Base-by-base conservation (phyloP, 2,797 vertebrate genomes). In the Pipistrellus pipistrellus region DNA sequence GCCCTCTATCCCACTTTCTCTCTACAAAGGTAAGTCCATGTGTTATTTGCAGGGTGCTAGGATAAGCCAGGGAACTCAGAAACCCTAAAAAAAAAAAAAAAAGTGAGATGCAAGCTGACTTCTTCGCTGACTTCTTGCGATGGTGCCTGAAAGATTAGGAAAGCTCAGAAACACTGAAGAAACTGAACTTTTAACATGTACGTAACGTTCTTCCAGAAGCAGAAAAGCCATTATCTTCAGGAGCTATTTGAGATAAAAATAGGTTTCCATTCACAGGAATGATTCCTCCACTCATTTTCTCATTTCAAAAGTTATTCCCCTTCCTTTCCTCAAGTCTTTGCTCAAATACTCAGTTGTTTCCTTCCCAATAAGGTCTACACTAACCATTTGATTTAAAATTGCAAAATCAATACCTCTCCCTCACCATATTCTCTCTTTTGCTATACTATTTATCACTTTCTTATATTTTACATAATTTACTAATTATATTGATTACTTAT, bases 231-330 rank as follows among this genome's bases (percentile, higher is more conserved):
- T 78, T 69, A 7, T 72, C 38, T 18, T 15, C 5, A 13, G 46
- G 18, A 90, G 76, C 27, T 44, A 21, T 53, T 90, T 73, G 53
- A 68, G 44, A 59, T 44, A 87, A 87, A 93, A 86, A 38, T 13
- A 27, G 10, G 6, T 77, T 87, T 87, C 18, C 27, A 10, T 20
- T 75, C 76, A 71, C 1, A 57, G 7, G 14, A 81, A 82, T 38
- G 12, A 72, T 51, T 62, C 41, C 23, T 75, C 8, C 25, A 15
- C 6, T 44, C n/a, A 76, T 95, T 27, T 88, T 80, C 57, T 96
- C 62, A 94, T 51, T 81, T 85, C 48, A 78, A 57, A 92, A 86
- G 64, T 59, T 12, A 35, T 72, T 38, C 66, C 25, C 25, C 8
- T 75, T 27, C 23, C 25, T 88, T 84, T 12, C 64, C 62, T 68